Evolutionary conservation across 2,888 invertebrate species (phyloP).

Genomic region (Nomada fucata): DNA sequence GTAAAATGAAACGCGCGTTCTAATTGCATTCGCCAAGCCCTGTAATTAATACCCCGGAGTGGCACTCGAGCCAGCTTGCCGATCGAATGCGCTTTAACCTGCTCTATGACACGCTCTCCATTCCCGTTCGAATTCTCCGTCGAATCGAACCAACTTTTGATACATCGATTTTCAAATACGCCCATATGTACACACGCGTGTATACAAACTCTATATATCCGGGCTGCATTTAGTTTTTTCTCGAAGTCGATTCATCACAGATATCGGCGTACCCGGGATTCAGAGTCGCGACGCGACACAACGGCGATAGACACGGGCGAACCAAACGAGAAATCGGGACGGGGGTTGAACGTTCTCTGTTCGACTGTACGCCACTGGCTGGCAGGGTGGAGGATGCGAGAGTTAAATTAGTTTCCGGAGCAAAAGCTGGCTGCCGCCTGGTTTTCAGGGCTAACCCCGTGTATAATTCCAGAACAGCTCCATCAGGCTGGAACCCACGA

Average conservation of each 20-base stretch:
- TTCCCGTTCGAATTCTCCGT: neutral
- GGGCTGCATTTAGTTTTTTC: slow-evolving; percentile 13
- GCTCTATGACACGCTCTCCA: slow-evolving; percentile 28
- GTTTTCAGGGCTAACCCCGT: slow-evolving; percentile 78
- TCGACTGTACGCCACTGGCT: slow-evolving; percentile 35
- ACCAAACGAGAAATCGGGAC: slow-evolving; percentile 26
- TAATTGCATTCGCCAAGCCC: slow-evolving; percentile 27
- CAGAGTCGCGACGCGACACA: neutral
- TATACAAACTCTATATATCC: no score
- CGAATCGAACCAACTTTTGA: slow-evolving; percentile 16
- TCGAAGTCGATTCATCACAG: neutral
- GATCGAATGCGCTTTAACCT: slow-evolving; percentile 28
- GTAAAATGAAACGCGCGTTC: neutral
- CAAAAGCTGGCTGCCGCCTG: slow-evolving; percentile 76
- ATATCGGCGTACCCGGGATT: neutral
- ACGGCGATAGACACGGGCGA: neutral
- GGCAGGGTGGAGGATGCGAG: slow-evolving; percentile 71
- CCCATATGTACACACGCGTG: neutral
- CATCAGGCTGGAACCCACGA: slow-evolving; percentile 76
- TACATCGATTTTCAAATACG: neutral
- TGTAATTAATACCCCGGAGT: slow-evolving; percentile 47
- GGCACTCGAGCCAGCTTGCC: slow-evolving; percentile 21
- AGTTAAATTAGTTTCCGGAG: slow-evolving; percentile 82
- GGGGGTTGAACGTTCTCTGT: slow-evolving; percentile 34
- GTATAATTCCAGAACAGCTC: slow-evolving; percentile 81